phyloP scores from a whole-genome alignment of 2,113 vertebrate species.

The human (Homo sapiens) region GRCh38 chr5:152642001-152642500 shows the following conservation, averaged over 20 bases:
- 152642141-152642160: slow-evolving; percentile 58
- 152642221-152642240: neutral
- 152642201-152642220: slow-evolving; percentile 51
- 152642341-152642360: slow-evolving; percentile 6
- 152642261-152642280: neutral
- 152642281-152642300: neutral
- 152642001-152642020: slow-evolving; percentile 15
- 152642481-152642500: neutral
- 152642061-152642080: slow-evolving; percentile 65
- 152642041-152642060: slow-evolving; percentile 54
- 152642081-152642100: slow-evolving; percentile 54
- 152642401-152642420: neutral
- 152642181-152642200: slow-evolving; percentile 58
- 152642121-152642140: slow-evolving; percentile 18
- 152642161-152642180: slow-evolving; percentile 41
- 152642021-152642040: slow-evolving; percentile 58
- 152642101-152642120: slow-evolving; percentile 35
- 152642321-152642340: neutral
- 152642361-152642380: neutral
- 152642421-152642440: neutral
- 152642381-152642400: neutral
- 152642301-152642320: slow-evolving; percentile 53
- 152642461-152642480: neutral
- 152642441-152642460: neutral
- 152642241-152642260: slow-evolving; percentile 22